Conservation (phyloP, 2,113 vertebrate genomes). For the Limnothrissa miodon region DNA sequence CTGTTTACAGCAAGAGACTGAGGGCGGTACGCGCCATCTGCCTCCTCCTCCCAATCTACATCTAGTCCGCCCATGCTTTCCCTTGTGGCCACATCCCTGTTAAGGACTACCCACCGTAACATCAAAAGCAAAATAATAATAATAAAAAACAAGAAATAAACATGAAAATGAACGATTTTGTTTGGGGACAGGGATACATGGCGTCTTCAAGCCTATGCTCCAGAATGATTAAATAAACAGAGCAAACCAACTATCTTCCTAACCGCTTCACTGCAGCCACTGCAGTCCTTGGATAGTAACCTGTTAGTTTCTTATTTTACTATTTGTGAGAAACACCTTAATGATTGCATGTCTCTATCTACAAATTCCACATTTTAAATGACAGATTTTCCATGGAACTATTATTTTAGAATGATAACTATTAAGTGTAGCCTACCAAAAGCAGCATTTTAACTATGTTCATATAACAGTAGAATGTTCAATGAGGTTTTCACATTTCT, state of each 20-base stretch:
- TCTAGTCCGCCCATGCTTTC: not conserved
- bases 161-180: too few species aligned
- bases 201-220: not conserved
- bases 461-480: too few species aligned
- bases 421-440: too few species aligned
- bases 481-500: too few species aligned
- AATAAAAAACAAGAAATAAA: too few species aligned
- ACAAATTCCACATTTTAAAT: not conserved
- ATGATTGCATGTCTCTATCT: not conserved
- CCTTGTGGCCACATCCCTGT: not conserved
- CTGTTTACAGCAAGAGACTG: not conserved
- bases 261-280: too few species aligned
- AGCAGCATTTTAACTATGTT: too few species aligned
- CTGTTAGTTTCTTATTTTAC: not conserved
- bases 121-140: not conserved
- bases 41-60: not conserved
- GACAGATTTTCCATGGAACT: not conserved
- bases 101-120: not conserved
- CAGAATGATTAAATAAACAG: not conserved
- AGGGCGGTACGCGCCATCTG: not conserved
- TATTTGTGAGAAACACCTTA: not conserved
- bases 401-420: not conserved
- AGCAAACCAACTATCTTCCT: not conserved
- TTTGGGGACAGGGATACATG: not conserved
- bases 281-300: not conserved